Conservation (phyloP, 2,888 invertebrate genomes). For the Eledona agricola region DNA sequence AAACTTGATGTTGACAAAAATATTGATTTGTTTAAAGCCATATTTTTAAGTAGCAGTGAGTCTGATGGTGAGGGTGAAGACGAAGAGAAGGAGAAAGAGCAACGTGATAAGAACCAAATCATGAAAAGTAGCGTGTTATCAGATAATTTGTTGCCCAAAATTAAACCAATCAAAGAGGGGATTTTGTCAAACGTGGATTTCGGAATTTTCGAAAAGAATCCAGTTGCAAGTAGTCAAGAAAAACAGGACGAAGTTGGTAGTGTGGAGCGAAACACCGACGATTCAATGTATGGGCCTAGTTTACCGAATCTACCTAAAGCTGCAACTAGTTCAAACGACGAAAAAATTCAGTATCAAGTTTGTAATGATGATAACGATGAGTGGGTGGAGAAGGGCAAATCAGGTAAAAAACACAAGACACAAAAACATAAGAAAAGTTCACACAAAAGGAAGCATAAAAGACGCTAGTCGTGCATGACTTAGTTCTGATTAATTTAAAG, state of each 20-base stretch:
- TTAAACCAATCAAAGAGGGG: slow-evolving; percentile 58
- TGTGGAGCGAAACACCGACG: slow-evolving; percentile 6
- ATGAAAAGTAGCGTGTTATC: slow-evolving; percentile 52
- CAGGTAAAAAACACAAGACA: slow-evolving; percentile 41
- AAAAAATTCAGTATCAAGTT: no score
- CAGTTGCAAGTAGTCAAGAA: slow-evolving; percentile 9
- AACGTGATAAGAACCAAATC: slow-evolving; percentile 39
- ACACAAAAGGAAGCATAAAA: slow-evolving; percentile 30
- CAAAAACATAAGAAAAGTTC: slow-evolving; percentile 32
- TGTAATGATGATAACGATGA: slow-evolving; percentile 43
- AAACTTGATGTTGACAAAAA: slow-evolving; percentile 63
- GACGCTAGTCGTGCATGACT: slow-evolving; percentile 21
- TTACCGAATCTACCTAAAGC: slow-evolving; percentile 40
- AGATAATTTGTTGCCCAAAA: slow-evolving; percentile 56
- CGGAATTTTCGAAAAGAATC: slow-evolving; percentile 32
- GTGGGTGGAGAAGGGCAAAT: slow-evolving; percentile 51
- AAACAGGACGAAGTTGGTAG: slow-evolving; percentile 13
- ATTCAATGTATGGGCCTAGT: slow-evolving; percentile 48
- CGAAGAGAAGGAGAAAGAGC: slow-evolving; percentile 42
- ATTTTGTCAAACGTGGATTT: slow-evolving; percentile 57
- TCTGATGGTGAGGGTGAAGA: slow-evolving; percentile 63
- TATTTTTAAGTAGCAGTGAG: slow-evolving; percentile 85
- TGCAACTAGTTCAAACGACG: no score
- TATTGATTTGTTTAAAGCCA: slow-evolving; percentile 86
- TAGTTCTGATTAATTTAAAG: no score